A percentile compares a stretch with the other conserved stretches of the same genome.
Conservation (phyloP, 2,888 invertebrate species). For the Agapetus fuscipes region DNA sequence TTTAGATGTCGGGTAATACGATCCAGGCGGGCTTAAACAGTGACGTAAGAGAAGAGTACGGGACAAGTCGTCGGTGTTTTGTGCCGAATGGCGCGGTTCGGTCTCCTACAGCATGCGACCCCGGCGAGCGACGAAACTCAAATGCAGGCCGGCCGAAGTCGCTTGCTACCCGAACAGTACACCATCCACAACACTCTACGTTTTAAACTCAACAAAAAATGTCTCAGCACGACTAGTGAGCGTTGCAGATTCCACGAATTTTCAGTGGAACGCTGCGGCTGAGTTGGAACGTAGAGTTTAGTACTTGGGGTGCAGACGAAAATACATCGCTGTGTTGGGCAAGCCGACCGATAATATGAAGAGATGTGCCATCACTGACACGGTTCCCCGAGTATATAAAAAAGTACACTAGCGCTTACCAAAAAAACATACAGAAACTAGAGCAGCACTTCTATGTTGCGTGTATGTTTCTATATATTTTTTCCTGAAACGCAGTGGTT, state of each 20-base stretch:
- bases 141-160: conserved; percentile 12
- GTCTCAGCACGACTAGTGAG: too few species aligned
- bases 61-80: too few species aligned
- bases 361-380: conserved; percentile 9
- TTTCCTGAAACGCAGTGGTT: too few species aligned
- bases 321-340: conserved; percentile 6
- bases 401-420: too few species aligned
- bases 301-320: conserved; percentile 7
- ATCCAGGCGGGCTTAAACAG: conserved; percentile 14
- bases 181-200: too few species aligned
- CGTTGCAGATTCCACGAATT: too few species aligned
- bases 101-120: conserved; percentile 13
- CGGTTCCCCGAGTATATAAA: conserved; percentile 1
- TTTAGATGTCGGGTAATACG: conserved; percentile 20
- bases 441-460: too few species aligned
- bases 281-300: too few species aligned
- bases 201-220: too few species aligned
- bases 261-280: too few species aligned
- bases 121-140: conserved; percentile 15
- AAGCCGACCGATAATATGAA: conserved; percentile 8
- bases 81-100: conserved; percentile 3
- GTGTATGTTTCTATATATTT: too few species aligned
- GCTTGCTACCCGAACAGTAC: neutral
- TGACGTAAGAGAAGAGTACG: conserved; percentile 8
- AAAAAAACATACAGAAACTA: too few species aligned